Evolutionary conservation across 2,888 invertebrate species (phyloP), one percentile per base, ranked within the genome.

Genomic region (Dynastes tityus): DNA sequence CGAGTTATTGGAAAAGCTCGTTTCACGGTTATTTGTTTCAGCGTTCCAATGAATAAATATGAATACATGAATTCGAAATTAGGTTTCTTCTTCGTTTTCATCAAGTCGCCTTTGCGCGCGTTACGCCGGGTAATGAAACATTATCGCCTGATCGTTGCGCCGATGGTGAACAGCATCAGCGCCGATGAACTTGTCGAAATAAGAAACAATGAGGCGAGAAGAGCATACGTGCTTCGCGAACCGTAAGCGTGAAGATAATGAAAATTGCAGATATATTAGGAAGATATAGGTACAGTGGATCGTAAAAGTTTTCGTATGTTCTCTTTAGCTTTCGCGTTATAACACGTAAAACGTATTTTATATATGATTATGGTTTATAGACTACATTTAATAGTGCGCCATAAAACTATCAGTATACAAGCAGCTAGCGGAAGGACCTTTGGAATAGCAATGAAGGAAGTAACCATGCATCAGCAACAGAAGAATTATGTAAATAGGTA

Each of bases 11-110:
- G 58, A 58, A 58, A 73, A 73, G 58, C 73, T 73, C 73, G 58
- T 73, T 73, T 73, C 73, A 73, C 73, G 73, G 58, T 73, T 73
- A 73, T 73, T 73, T 73, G 73, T 58, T 73, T 58, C 73, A 61
- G 58, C 58, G 73, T 73, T 73, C 61, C 73, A 73, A 73, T 73
- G 73, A 73, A 73, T 73, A 73, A 73, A 73, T 73, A 73, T 58
- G 73, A 73, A 73, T 73, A 73, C 73, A 73, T 73, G 73, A 73
- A 73, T 73, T 61, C 37, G 73, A 73, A 73, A 73, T 73, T 58
- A 37, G 73, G 40, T 73, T 9, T 40, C 73, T 73, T 61, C 58
- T 58, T 63, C 63, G 29, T 63, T 63, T 63, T 63, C 63, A 63
- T 63, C 63, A 63, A 63, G 63, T 63, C 63, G 63, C 68, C 13